Percentiles rank a stretch among this genome's conserved stretches.
phyloP scores from a whole-genome alignment of 2,888 invertebrate genomes.

The Perithous albicinctus region DNA sequence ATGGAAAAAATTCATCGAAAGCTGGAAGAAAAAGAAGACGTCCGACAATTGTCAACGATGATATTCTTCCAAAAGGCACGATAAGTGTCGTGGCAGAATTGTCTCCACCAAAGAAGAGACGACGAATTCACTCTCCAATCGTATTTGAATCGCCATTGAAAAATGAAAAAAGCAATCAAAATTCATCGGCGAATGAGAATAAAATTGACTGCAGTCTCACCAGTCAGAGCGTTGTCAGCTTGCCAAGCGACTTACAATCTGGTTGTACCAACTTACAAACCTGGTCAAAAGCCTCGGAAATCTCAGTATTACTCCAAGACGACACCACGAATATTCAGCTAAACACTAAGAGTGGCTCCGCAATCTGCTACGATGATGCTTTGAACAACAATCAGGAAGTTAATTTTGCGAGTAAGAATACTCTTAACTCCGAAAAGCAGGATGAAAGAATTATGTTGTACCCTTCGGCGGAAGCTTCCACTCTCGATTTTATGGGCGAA shows the following conservation, averaged over 20 bases:
- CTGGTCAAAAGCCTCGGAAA: conserved; percentile 15
- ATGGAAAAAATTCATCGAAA: not conserved
- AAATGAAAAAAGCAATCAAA: not conserved
- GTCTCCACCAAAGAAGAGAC: conserved; percentile 13
- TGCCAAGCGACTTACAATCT: not conserved
- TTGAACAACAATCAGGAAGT: conserved; percentile 52
- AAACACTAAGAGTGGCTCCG: not conserved
- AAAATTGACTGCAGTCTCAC: not conserved
- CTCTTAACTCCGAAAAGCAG: not conserved
- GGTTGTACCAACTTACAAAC: too few relatives aligned
- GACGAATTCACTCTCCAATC: too few relatives aligned
- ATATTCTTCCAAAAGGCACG: conserved; percentile 62
- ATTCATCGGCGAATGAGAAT: not conserved
- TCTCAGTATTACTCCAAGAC: not conserved
- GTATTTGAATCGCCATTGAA: not conserved
- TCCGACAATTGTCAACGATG: conserved; percentile 65
- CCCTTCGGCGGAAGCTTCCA: not conserved
- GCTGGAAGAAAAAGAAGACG: conserved; percentile 41
- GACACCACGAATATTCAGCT: not conserved
- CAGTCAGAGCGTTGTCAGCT: conserved; percentile 3
- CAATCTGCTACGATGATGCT: conserved; percentile 5
- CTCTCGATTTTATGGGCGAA: not conserved
- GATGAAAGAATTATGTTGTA: not conserved
- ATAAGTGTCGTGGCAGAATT: conserved; percentile 33
- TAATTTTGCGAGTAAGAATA: conserved; percentile 12